Percentiles rank a stretch among this genome's conserved stretches.
Conservation (phyloP, 2,113 vertebrate genomes). For the Lophochroa leadbeateri region DNA sequence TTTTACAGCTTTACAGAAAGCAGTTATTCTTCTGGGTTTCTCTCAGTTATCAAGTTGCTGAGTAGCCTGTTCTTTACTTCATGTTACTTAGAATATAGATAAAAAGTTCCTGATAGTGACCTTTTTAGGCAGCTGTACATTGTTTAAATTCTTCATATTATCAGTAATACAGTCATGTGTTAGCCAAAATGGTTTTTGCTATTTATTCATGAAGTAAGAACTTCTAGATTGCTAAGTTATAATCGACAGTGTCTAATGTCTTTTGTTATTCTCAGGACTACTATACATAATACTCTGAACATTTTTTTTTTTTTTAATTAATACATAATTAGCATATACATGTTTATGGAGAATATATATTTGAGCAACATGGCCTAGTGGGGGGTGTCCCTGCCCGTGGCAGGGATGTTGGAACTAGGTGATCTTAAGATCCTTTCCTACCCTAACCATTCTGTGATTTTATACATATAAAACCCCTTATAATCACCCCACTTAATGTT, state of each 20-base stretch:
- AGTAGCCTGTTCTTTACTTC: not conserved
- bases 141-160: not conserved
- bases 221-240: not conserved
- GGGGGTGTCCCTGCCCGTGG: not conserved
- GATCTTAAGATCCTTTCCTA: not conserved
- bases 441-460: not conserved
- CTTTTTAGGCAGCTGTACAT: not conserved
- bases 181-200: not conserved
- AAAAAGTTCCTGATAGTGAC: not conserved
- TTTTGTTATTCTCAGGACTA: not conserved
- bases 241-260: not conserved
- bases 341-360: not conserved
- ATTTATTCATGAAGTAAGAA: not conserved
- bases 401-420: not conserved
- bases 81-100: not conserved
- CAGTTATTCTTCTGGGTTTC: not conserved
- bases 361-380: not conserved
- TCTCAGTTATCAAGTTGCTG: not conserved
- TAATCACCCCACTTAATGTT: not conserved
- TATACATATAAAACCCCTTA: not conserved
- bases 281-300: not conserved
- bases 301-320: not conserved
- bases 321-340: not conserved
- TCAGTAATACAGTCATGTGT: not conserved
- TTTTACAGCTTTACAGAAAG: not conserved